These are phyloP conservation scores for Scatophagus argus DNA, from an alignment of 2,113 vertebrate genomes.

Conservation along the genomic window DNA sequence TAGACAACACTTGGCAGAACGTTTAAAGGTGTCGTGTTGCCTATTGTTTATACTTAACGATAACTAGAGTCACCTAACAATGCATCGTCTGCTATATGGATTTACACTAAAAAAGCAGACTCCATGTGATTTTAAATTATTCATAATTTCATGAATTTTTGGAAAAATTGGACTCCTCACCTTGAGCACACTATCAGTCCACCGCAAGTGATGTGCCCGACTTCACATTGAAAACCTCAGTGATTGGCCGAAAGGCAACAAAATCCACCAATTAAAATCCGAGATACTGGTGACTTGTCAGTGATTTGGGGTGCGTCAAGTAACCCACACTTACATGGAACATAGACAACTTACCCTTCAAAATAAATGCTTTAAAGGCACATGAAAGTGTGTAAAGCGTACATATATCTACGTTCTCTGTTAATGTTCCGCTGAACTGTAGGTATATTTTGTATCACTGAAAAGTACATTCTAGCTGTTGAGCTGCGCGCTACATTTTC, in stretches of 20 bases:
- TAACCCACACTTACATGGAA: background rate
- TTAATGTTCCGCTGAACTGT: background rate
- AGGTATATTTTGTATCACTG: background rate
- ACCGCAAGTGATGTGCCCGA: background rate
- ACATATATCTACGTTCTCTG: background rate
- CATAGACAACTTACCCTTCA: background rate
- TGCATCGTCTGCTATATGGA: background rate
- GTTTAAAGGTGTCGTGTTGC: too few relatives aligned
- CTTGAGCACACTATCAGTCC: constrained; percentile 68
- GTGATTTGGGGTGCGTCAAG: background rate
- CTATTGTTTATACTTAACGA: constrained; percentile 27
- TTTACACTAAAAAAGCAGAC: background rate
- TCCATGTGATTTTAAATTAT: background rate
- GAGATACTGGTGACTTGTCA: constrained; percentile 23
- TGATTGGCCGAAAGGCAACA: constrained; percentile 59
- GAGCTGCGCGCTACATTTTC: too few relatives aligned
- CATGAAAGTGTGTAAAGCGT: background rate
- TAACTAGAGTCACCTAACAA: background rate
- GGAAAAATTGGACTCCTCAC: constrained; percentile 66
- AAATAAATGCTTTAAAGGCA: constrained; percentile 24
- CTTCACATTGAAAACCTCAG: constrained; percentile 15
- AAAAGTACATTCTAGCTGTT: background rate
- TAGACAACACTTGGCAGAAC: background rate
- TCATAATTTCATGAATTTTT: background rate
- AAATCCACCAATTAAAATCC: constrained; percentile 66